These are phyloP conservation scores for Mechanitis messenoides DNA, from an alignment of 2,888 invertebrate genomes.

Conservation along the genomic window DNA sequence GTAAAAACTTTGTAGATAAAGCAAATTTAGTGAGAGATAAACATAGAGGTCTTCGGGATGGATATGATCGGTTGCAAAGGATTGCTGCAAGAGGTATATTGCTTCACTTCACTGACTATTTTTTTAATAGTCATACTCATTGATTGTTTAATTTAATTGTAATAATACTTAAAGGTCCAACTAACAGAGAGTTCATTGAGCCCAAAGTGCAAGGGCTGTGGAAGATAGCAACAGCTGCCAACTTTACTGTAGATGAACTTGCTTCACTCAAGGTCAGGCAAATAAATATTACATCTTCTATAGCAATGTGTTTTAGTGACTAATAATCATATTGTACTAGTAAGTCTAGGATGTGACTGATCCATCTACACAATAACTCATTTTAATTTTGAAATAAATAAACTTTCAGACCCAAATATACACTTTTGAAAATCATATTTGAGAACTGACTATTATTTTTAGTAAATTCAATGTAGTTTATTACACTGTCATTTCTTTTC, in stretches of 20 bases:
- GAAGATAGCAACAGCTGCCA: slow-evolving; percentile 86
- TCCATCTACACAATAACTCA: no score
- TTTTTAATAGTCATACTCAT: no score
- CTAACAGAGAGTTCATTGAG: slow-evolving; percentile 91
- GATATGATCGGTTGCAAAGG: slow-evolving; percentile 85
- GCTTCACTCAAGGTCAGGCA: slow-evolving; percentile 83
- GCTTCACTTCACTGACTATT: no score
- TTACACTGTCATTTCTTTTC: slow-evolving; percentile 13
- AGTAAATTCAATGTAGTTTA: no score
- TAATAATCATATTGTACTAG: no score
- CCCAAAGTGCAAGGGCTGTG: slow-evolving; percentile 93
- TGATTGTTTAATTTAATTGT: not conserved
- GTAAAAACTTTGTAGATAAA: slow-evolving; percentile 80
- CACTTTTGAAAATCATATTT: no score
- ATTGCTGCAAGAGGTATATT: slow-evolving; percentile 81
- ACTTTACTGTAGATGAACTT: slow-evolving; percentile 89
- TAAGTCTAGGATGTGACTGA: no score
- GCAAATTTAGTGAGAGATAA: slow-evolving; percentile 84
- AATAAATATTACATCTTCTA: no score
- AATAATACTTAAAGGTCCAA: slow-evolving; percentile 69
- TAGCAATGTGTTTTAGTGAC: no score
- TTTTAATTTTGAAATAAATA: no score
- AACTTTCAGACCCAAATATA: no score
- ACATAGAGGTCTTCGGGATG: slow-evolving; percentile 85
- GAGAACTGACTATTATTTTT: no score